Evolutionary conservation across 2,888 invertebrate species (phyloP), one percentile per base, ranked within the genome.

Genomic region (Drosophila engyochracea): DNA sequence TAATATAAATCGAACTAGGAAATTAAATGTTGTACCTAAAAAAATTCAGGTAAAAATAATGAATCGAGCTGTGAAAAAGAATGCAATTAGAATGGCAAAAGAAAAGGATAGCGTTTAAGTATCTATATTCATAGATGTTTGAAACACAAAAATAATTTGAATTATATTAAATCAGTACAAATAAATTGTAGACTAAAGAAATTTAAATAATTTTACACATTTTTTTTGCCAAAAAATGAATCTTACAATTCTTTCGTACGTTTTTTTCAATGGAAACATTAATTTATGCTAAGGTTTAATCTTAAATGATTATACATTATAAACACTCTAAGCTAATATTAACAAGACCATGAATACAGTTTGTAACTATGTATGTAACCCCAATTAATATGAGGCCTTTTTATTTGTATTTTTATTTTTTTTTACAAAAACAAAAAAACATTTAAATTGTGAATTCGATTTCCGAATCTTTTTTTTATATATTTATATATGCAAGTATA

Each of bases 251-350:
- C 12, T 5, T 12, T 22, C 12, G 22, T 12, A 44, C 41, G n/a
- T 22, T 22, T 31, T 55, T 31, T 44, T 51, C 51, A 65, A 49
- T 70, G 65, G 41, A 65, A 59, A 62, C 49, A 53, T 65, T 51
- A 30, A 57, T 79, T 71, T 64, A 66, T 51, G 53, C 39, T 59
- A 37, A 49, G 28, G 63, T 72, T 64, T 16, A 37, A n/a, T 63
- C 49, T 49, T 68, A 53, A 63, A 60, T 25, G 78, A 63, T 81
- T 69, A 81, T 57, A 73, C 55, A 73, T 80, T 65, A 19, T 60
- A 64, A 82, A 79, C 76, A 69, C 63, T 58, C 80, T 80, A 82
- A 63, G 39, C 82, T 81, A 79, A 49, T 77, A 78, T 78, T 81
- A 79, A 81, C 74, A 74, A 63, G 78, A 78, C 54, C 68, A 63